Conservation (phyloP, 2,113 vertebrate species). For the Oenanthe melanoleuca region DNA sequence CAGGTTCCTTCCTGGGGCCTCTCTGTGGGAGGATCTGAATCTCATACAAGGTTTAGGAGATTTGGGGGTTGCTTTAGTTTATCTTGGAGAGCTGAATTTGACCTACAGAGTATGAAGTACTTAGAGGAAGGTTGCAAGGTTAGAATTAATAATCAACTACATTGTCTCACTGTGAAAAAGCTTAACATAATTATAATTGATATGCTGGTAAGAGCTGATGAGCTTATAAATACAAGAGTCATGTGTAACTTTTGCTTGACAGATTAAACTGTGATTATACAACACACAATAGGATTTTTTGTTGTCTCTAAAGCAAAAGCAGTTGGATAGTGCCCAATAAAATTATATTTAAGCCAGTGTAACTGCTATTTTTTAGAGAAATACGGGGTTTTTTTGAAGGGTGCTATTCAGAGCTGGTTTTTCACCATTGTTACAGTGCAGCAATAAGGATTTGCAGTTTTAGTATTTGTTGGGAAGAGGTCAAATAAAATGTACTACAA, state of each 20-base stretch:
- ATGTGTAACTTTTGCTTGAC: rapidly evolving
- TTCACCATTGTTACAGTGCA: background rate
- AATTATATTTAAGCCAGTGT: background rate
- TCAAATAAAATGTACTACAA: background rate
- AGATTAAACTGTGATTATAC: background rate
- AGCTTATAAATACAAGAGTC: background rate
- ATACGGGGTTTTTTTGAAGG: background rate
- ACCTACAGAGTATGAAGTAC: background rate
- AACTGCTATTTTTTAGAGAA: background rate
- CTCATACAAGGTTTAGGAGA: too few species aligned
- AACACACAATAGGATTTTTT: background rate
- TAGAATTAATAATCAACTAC: background rate
- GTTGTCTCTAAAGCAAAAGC: background rate
- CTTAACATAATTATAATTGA: background rate
- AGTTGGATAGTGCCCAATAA: background rate
- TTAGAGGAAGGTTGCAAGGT: background rate
- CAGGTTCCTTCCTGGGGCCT: too few species aligned
- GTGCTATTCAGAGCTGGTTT: background rate
- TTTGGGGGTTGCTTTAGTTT: background rate
- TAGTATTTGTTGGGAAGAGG: background rate
- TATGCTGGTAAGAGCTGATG: background rate
- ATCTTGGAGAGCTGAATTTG: background rate
- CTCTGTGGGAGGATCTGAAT: too few species aligned
- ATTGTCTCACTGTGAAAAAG: background rate
- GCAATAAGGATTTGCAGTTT: background rate